Conservation (phyloP, 2,888 invertebrate species). For the Rhagium mordax region DNA sequence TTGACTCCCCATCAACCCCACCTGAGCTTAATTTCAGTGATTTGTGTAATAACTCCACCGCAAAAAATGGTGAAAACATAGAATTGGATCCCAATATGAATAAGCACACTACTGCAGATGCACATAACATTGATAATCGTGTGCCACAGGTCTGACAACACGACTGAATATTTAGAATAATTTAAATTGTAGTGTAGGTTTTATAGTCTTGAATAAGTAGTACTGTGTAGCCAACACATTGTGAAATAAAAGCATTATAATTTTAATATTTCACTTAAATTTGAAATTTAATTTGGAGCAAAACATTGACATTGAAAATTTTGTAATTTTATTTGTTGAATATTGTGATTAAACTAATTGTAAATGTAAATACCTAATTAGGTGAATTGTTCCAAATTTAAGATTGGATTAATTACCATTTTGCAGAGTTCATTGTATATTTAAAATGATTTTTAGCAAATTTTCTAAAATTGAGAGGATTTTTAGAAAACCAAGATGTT, state of each 20-base stretch:
- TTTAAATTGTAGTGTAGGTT: conserved; percentile 36
- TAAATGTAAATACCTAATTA: conserved; percentile 14
- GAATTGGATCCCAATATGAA: conserved; percentile 63
- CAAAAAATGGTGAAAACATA: conserved; percentile 48
- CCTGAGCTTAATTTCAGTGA: conserved; percentile 57
- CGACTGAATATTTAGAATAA: conserved; percentile 43
- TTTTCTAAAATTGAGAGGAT: neutral
- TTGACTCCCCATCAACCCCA: conserved; percentile 59
- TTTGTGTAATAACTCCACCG: conserved; percentile 48
- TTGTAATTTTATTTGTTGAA: neutral
- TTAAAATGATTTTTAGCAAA: neutral
- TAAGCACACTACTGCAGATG: conserved; percentile 54
- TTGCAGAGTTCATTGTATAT: conserved; percentile 16
- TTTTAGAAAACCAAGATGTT: neutral
- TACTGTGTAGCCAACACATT: conserved; percentile 5
- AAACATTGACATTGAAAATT: neutral
- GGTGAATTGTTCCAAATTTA: conserved; percentile 7
- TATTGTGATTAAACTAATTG: conserved; percentile 10
- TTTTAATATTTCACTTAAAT: neutral
- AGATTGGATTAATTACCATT: neutral
- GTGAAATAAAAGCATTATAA: neutral
- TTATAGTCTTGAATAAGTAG: conserved; percentile 5
- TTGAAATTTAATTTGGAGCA: neutral
- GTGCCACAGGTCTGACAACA: conserved; percentile 51
- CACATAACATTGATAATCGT: conserved; percentile 40